Conservation (phyloP, 1,140 invertebrate genomes). For the Drosophila pruinosa region DNA sequence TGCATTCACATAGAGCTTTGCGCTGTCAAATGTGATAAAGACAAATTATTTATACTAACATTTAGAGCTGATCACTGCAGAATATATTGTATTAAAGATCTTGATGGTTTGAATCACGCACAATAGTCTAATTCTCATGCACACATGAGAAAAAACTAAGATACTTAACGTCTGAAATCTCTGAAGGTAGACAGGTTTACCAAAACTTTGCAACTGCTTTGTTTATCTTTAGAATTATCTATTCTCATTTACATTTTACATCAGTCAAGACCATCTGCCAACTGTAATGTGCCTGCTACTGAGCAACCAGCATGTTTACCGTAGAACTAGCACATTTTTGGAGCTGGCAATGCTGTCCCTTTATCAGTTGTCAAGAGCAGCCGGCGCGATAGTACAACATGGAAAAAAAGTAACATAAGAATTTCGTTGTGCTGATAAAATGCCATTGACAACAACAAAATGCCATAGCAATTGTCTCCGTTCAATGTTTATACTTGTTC, state of each 20-base stretch:
- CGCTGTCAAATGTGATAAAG: neutral
- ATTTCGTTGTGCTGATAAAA: constrained; percentile 60
- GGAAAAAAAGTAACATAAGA: constrained; percentile 33
- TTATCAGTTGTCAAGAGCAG: constrained; percentile 42
- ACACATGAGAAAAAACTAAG: neutral
- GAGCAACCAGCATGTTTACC: constrained; percentile 7
- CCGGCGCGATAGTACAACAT: constrained; percentile 12
- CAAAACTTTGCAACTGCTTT: neutral
- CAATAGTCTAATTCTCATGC: neutral
- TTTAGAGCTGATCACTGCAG: neutral
- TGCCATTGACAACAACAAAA: constrained; percentile 56
- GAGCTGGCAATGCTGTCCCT: constrained; percentile 39
- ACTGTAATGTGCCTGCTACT: neutral
- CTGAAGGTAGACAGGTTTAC: neutral
- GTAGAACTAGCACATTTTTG: constrained; percentile 23
- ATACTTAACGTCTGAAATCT: neutral
- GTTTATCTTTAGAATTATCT: neutral
- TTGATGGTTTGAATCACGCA: neutral
- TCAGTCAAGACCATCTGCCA: neutral
- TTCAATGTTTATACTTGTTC: neutral
- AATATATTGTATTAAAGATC: neutral
- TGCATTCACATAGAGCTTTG: neutral
- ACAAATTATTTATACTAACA: neutral
- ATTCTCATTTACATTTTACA: neutral
- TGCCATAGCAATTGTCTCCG: constrained; percentile 6